Evolutionary conservation across 1,140 invertebrate genomes (phyloP).

Genomic region (Drosophila varians): DNA sequence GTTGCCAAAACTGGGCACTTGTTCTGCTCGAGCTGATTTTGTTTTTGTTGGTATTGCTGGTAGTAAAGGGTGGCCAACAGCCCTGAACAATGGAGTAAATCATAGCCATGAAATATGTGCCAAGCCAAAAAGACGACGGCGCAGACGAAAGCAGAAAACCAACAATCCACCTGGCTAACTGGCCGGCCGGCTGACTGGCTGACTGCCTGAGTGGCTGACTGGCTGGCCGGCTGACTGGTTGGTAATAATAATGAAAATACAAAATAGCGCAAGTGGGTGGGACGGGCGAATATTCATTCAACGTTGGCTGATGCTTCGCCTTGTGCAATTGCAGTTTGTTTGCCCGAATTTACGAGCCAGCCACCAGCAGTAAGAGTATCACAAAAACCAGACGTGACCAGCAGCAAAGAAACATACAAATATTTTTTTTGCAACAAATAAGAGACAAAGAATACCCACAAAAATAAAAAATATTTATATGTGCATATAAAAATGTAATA

Average conservation of each 20-base stretch:
- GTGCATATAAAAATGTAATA: slow-evolving; percentile 68
- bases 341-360: slow-evolving; percentile 64
- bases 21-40: slow-evolving; percentile 70
- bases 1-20: slow-evolving; percentile 67
- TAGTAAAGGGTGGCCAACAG: slow-evolving; percentile 50
- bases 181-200: slow-evolving; percentile 7
- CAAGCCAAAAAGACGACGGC: slow-evolving; percentile 47
- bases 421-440: slow-evolving; percentile 33
- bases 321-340: slow-evolving; percentile 66
- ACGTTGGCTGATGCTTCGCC: slow-evolving; percentile 35
- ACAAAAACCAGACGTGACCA: slow-evolving; percentile 64
- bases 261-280: slow-evolving; percentile 51
- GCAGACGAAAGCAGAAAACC: too few relatives aligned
- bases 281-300: slow-evolving; percentile 36
- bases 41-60: slow-evolving; percentile 26
- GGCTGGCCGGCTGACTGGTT: slow-evolving; percentile 21
- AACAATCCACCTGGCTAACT: slow-evolving; percentile 3
- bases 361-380: background rate
- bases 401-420: slow-evolving; percentile 29
- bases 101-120: slow-evolving; percentile 81
- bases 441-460: slow-evolving; percentile 14
- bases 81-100: slow-evolving; percentile 78
- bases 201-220: slow-evolving; percentile 17
- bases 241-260: slow-evolving; percentile 77
- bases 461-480: slow-evolving; percentile 8